A percentile compares a stretch with the other conserved stretches of the same genome.
These are phyloP conservation scores for Eledona agricola DNA, from an alignment of 2,888 invertebrate species.

Conservation along the genomic window DNA sequence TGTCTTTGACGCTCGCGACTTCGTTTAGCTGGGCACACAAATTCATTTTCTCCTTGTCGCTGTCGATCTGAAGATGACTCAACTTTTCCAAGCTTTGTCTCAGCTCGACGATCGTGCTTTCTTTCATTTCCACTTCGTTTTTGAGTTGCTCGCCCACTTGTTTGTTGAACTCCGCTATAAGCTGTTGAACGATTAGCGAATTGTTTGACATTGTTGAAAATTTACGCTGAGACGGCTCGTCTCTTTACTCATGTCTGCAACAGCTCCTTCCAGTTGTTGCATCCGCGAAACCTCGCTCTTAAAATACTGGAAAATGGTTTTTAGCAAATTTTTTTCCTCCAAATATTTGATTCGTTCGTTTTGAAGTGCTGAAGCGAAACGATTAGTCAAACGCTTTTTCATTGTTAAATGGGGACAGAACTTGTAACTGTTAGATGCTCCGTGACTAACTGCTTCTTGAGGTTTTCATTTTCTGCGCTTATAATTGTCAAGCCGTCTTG, in stretches of 20 bases:
- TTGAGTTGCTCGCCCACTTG: constrained; percentile 56
- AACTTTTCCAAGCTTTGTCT: constrained; percentile 53
- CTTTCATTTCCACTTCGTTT: constrained; percentile 53
- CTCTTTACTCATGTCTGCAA: constrained; percentile 54
- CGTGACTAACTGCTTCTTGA: constrained; percentile 50
- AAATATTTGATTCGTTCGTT: constrained; percentile 54
- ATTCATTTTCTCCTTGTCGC: constrained; percentile 56
- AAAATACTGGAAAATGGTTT: constrained; percentile 55
- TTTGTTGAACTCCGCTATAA: constrained; percentile 59
- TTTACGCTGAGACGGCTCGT: constrained; percentile 56
- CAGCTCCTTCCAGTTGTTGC: constrained; percentile 53
- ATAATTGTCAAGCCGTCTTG: constrained; percentile 48
- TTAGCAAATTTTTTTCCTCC: constrained; percentile 56
- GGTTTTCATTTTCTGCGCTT: constrained; percentile 42
- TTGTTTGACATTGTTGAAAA: constrained; percentile 6
- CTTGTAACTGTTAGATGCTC: constrained; percentile 50
- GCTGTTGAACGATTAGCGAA: constrained; percentile 41
- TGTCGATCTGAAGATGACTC: constrained; percentile 53
- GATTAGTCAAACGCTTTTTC: too few species aligned
- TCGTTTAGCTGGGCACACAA: constrained; percentile 57
- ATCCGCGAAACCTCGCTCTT: constrained; percentile 53
- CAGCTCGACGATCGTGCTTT: constrained; percentile 53
- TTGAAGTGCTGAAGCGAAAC: constrained; percentile 49
- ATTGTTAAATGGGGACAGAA: constrained; percentile 42
- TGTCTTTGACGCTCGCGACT: constrained; percentile 54